phyloP scores from a whole-genome alignment of 2,797 vertebrate species.

The Lacerta viridis region DNA sequence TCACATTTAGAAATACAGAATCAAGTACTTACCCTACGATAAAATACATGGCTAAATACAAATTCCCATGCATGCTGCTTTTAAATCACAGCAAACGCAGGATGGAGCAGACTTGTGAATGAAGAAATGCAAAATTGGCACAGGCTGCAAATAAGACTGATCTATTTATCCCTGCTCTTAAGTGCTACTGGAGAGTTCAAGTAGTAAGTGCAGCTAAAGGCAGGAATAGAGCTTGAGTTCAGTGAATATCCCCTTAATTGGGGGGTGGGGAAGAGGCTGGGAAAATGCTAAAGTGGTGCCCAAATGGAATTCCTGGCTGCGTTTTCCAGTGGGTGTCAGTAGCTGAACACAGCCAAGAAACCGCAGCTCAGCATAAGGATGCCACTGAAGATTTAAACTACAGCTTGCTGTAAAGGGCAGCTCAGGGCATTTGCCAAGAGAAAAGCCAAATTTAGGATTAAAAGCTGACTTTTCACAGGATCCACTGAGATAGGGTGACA shows the following conservation, averaged over 20 bases:
- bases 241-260: constrained; percentile 19
- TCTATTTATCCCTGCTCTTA: fast-evolving
- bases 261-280: background rate
- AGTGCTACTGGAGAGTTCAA: constrained; percentile 6
- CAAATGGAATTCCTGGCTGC: constrained; percentile 40
- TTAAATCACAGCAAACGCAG: background rate
- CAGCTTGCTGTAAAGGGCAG: constrained; percentile 27
- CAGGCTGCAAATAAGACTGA: background rate
- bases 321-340: constrained; percentile 55
- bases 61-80: background rate
- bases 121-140: background rate
- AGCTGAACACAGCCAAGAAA: constrained; percentile 46
- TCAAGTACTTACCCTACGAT: background rate
- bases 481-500: constrained; percentile 26
- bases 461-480: constrained; percentile 44
- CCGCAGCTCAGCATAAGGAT: constrained; percentile 38
- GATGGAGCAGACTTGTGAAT: background rate
- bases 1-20: background rate
- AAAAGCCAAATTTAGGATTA: constrained; percentile 13
- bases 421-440: constrained; percentile 24
- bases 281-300: constrained; percentile 41
- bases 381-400: constrained; percentile 30
- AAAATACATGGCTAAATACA: background rate
- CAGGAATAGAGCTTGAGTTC: constrained; percentile 30
- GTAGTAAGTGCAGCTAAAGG: constrained; percentile 5